A percentile compares a stretch with the other conserved stretches of the same genome.
Conservation (phyloP, 2,888 invertebrate genomes). For the Dryocosmus kuriphilus region DNA sequence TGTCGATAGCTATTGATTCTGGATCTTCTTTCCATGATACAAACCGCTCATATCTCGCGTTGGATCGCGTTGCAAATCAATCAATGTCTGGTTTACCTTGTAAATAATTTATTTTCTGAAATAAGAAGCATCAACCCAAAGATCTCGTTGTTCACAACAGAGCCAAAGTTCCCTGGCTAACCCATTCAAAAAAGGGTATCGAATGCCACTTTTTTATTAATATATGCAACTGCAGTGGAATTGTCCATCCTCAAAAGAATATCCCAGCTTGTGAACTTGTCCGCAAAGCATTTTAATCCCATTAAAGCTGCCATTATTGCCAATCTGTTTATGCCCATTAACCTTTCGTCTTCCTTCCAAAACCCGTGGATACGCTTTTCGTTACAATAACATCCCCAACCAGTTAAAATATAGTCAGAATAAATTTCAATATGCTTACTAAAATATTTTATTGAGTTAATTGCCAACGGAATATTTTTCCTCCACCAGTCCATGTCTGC, state of each 20-base stretch:
- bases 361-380: conserved; percentile 39
- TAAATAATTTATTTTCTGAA: conserved; percentile 21
- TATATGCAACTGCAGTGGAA: conserved; percentile 42
- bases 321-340: conserved; percentile 42
- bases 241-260: conserved; percentile 45
- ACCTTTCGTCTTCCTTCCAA: conserved; percentile 35
- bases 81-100: conserved; percentile 55
- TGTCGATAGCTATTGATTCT: conserved; percentile 54
- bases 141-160: conserved; percentile 39
- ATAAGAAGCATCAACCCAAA: conserved; percentile 43
- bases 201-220: conserved; percentile 43
- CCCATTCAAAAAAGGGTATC: background rate
- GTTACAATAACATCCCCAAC: conserved; percentile 42
- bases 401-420: conserved; percentile 11
- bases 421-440: conserved; percentile 3
- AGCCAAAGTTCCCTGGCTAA: conserved; percentile 41
- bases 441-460: conserved; percentile 38
- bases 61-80: conserved; percentile 55
- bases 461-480: background rate
- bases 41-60: conserved; percentile 42
- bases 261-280: conserved; percentile 8
- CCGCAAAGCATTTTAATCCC: conserved; percentile 47
- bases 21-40: conserved; percentile 60
- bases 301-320: conserved; percentile 46
- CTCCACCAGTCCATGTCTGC: conserved; percentile 44